Evolutionary conservation across 2,888 invertebrate species (phyloP), one percentile per base, ranked within the genome.

Genomic region (Busseola fusca): DNA sequence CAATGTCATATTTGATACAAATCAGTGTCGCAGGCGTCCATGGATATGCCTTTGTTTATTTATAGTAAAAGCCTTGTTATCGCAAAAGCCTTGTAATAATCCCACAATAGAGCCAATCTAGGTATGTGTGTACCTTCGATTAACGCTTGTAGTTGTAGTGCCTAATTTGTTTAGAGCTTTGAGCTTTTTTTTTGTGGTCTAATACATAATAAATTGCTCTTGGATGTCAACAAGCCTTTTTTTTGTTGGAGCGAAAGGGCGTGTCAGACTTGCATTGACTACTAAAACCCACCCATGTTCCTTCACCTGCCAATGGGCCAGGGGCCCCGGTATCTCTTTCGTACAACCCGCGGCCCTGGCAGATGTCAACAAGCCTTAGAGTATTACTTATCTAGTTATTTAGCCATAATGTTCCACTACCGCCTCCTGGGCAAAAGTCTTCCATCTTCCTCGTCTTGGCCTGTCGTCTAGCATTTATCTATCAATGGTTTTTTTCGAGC

Each of bases 51-150:
- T 77, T 42, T 52, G 71, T 73, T 45, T 70, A 72, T 25, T 77
- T 73, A 37, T 3, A n/a, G 12, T 37, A 16, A 73, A 73, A 71
- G 42, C 42, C n/a, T 58, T 18, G 34, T 50, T 57, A 72, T 72
- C 69, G 2, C 18, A 45, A 34, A 34, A 34, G 34, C 34, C 34
- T 14, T 14, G 16, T 71, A 72, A 30, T 18, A 40, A 48, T 72
- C 30, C 45, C 7, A 21, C 34, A 63, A 37, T 16, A 74, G 37
- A n/a, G n/a, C 9, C 2, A 6, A 34, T 34, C 7, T 58, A 27
- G 27, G n/a, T 37, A 74, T 64, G 42, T 25, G 48, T n/a, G 37
- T 58, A 73, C 58, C 50, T 27, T 70, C 27, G 50, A 70, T 16
- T 57, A 27, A 57, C 18, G 21, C 14, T 0, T 77, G 27, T 14